Percentiles rank a stretch among this genome's conserved stretches.
These are phyloP conservation scores for Peromyscus nudipes DNA, from an alignment of 2,797 vertebrate species.

Conservation along the genomic window DNA sequence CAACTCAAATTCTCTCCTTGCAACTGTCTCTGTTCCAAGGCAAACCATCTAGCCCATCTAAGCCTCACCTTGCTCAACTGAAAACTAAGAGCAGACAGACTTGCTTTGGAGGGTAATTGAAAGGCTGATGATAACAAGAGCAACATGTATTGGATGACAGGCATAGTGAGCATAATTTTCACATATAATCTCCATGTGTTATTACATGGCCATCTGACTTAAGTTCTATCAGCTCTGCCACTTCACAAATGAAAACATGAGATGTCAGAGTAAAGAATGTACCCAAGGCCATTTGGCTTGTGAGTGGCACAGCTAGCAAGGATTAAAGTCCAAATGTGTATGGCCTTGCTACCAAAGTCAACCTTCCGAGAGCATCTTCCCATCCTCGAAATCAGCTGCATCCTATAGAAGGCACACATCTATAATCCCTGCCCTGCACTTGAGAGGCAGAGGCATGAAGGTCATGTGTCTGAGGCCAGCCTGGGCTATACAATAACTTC, in stretches of 20 bases:
- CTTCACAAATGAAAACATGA: constrained; percentile 15
- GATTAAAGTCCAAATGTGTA: constrained; percentile 24
- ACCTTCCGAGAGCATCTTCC: neutral
- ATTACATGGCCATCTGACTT: neutral
- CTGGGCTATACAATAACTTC: neutral
- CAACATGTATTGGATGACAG: neutral
- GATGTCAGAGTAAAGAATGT: constrained; percentile 31
- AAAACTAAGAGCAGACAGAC: neutral
- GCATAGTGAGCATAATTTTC: neutral
- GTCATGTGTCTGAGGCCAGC: neutral
- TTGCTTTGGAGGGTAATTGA: neutral
- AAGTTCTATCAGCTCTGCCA: neutral
- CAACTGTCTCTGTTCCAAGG: neutral
- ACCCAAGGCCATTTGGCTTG: neutral
- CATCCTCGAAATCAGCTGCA: neutral
- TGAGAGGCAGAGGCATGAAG: neutral
- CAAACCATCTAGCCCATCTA: neutral
- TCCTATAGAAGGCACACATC: neutral
- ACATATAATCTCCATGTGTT: neutral
- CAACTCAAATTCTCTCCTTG: constrained; percentile 51
- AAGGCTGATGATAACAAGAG: constrained; percentile 11
- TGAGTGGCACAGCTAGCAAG: neutral
- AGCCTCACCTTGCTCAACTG: constrained; percentile 41
- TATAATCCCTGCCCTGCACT: neutral
- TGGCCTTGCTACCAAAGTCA: neutral